Percentiles rank a stretch among this genome's conserved stretches.
Conservation (phyloP, 2,113 vertebrate genomes). For the Chelonoidis abingdonii region DNA sequence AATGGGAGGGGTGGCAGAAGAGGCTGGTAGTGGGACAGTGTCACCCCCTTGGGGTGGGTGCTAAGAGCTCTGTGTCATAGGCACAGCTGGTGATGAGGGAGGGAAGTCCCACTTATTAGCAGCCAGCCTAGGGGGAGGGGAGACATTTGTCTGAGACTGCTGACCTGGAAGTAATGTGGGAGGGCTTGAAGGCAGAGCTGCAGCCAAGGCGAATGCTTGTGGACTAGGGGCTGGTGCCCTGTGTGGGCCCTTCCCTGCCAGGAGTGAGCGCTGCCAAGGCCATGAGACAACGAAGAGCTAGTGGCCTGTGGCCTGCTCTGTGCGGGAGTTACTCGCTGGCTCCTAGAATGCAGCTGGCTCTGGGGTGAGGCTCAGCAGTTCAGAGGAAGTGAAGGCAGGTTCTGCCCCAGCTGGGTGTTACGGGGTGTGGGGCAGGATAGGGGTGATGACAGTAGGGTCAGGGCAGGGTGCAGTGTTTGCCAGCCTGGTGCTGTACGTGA, state of each 20-base stretch:
- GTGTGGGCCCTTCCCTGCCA: not conserved
- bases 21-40: not conserved
- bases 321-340: not conserved
- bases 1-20: not conserved
- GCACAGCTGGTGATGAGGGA: not conserved
- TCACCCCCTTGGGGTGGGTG: not conserved
- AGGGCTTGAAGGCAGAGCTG: not conserved
- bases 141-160: not conserved
- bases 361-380: not conserved
- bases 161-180: constrained; percentile 3
- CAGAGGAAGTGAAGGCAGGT: not conserved
- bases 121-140: not conserved
- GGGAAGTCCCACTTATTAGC: not conserved
- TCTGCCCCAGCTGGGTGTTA: not conserved
- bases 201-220: not conserved
- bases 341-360: not conserved
- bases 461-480: not conserved
- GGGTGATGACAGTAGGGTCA: not conserved
- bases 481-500: not conserved
- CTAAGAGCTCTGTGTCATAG: not conserved
- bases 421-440: not conserved
- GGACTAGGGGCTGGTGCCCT: not conserved
- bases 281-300: not conserved
- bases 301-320: not conserved
- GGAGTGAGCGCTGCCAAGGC: not conserved